Evolutionary conservation across 2,113 vertebrate species (phyloP).

Genomic region (Lagopus muta): DNA sequence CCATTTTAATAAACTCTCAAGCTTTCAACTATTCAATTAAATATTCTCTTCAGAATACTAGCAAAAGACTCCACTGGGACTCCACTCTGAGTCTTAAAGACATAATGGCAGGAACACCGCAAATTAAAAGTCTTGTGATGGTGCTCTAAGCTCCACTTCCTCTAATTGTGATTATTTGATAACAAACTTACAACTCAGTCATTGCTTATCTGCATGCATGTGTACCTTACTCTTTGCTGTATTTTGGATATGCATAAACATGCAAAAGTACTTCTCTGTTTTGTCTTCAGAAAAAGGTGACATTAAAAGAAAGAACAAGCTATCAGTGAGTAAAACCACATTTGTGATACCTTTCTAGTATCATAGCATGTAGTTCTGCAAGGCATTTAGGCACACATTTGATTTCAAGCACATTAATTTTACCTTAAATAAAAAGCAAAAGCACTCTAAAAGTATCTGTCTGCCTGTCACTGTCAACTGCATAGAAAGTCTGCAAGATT

Average conservation of each 20-base stretch:
- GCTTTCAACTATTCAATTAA: background rate
- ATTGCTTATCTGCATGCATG: background rate
- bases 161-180: slow-evolving; percentile 44
- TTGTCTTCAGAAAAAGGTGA: background rate
- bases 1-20: background rate
- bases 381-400: background rate
- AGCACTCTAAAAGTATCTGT: background rate
- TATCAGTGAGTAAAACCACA: background rate
- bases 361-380: background rate
- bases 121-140: slow-evolving; percentile 4
- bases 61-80: background rate
- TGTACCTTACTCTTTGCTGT: background rate
- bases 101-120: slow-evolving; percentile 22
- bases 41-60: background rate
- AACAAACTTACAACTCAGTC: background rate
- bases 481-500: background rate
- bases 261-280: background rate
- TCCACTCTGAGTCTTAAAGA: background rate
- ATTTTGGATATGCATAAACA: background rate
- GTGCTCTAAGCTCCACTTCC: slow-evolving; percentile 8
- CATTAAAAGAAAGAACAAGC: background rate
- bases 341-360: background rate
- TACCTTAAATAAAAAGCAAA: background rate
- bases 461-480: background rate
- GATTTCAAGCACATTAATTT: background rate